These are phyloP conservation scores for Acanthaster planci DNA, from an alignment of 35 echinoderm and acorn worm species.

Conservation along the genomic window DNA sequence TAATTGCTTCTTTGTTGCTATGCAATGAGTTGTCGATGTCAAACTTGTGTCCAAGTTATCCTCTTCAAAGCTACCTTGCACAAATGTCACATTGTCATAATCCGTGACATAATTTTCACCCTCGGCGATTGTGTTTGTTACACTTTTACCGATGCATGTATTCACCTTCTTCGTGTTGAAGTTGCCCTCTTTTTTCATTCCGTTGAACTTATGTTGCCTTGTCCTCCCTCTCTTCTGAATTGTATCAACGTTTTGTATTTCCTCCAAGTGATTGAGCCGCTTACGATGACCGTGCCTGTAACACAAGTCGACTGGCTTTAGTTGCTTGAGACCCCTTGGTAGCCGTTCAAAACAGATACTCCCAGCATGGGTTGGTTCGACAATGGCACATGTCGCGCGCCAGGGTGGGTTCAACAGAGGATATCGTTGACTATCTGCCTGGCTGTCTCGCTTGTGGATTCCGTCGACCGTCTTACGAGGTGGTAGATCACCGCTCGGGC, in stretches of 20 bases:
- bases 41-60: too few species aligned
- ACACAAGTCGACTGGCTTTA: not conserved
- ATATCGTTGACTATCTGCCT: not conserved
- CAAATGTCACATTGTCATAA: too few species aligned
- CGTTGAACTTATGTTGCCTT: too few species aligned
- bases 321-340: not conserved
- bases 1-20: too few species aligned
- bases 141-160: too few species aligned
- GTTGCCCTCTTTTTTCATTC: too few species aligned
- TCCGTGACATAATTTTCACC: too few species aligned
- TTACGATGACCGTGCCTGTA: not conserved
- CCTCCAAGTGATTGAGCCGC: not conserved
- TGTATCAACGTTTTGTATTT: not conserved
- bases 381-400: not conserved
- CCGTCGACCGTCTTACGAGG: not conserved
- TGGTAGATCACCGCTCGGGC: not conserved
- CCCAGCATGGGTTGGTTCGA: not conserved
- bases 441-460: not conserved
- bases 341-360: not conserved
- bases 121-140: too few species aligned
- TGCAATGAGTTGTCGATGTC: too few species aligned
- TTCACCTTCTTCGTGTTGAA: too few species aligned
- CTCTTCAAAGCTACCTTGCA: too few species aligned
- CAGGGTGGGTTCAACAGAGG: slow-evolving; percentile 1
- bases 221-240: too few species aligned